phyloP scores from a whole-genome alignment of 1,140 invertebrate species.

The Papilio xuthus region DNA sequence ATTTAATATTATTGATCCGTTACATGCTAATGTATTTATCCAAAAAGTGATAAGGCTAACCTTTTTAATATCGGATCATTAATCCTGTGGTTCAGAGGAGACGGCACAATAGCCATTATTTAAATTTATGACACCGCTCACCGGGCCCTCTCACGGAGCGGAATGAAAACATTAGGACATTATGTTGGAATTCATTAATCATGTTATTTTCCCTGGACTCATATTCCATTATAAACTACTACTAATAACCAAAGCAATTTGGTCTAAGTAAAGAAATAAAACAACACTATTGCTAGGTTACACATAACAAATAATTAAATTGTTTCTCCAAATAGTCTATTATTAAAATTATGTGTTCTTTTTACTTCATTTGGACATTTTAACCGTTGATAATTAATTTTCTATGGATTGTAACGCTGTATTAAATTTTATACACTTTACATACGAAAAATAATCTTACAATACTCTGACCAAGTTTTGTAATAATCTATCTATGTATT shows the following conservation, averaged over 20 bases:
- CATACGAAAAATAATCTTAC: no score
- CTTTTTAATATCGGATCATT: conserved; percentile 18
- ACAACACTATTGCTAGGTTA: no score
- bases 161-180: conserved; percentile 9
- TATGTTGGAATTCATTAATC: conserved; percentile 3
- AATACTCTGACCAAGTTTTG: no score
- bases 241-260: no score
- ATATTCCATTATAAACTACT: neutral
- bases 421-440: neutral
- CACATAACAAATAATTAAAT: no score
- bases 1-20: neutral
- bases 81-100: neutral
- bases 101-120: conserved; percentile 8
- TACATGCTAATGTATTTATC: neutral
- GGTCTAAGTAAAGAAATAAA: no score
- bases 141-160: neutral
- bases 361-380: no score
- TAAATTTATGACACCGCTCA: conserved; percentile 11
- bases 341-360: no score
- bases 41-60: neutral
- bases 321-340: no score
- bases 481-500: no score
- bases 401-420: neutral
- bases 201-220: neutral
- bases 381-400: neutral